Conservation (phyloP, 2,113 vertebrate species). For the Callopanchax toddi region DNA sequence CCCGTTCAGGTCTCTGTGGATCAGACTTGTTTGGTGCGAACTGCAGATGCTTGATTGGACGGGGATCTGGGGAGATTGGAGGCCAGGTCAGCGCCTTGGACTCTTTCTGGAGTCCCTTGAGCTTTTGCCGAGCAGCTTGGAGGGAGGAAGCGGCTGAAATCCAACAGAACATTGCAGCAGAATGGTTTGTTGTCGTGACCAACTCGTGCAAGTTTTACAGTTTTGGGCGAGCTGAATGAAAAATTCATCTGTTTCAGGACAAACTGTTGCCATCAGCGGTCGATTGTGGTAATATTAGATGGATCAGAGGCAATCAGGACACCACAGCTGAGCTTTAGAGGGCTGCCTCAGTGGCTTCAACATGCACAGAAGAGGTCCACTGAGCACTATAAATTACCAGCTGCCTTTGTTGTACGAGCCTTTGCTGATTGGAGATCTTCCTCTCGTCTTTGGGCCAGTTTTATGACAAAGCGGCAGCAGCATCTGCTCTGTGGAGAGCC, state of each 20-base stretch:
- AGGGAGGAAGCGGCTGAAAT: not conserved
- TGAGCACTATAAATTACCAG: constrained; percentile 35
- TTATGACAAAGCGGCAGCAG: constrained; percentile 23
- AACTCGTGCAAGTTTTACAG: not conserved
- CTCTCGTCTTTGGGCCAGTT: constrained; percentile 21
- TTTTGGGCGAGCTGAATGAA: not conserved
- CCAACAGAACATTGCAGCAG: not conserved
- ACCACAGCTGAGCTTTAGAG: constrained; percentile 9
- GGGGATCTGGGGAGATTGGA: constrained; percentile 6
- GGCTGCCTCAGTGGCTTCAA: constrained; percentile 7
- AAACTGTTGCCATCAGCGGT: not conserved
- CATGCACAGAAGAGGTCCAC: constrained; percentile 25
- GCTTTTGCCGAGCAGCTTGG: not conserved
- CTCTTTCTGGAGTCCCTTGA: not conserved
- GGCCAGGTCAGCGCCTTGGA: not conserved
- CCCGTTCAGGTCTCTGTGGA: not conserved
- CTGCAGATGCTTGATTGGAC: constrained; percentile 1
- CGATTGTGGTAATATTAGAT: constrained; percentile 13
- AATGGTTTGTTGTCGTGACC: not conserved
- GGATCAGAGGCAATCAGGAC: constrained; percentile 27
- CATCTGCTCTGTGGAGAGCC: constrained; percentile 26
- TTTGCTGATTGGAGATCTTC: constrained; percentile 24
- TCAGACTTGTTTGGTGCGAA: not conserved
- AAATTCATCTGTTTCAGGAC: not conserved
- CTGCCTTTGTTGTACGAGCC: constrained; percentile 38